Base-by-base conservation (phyloP, 2,888 invertebrate genomes). In the Lydus trimaculatus region DNA sequence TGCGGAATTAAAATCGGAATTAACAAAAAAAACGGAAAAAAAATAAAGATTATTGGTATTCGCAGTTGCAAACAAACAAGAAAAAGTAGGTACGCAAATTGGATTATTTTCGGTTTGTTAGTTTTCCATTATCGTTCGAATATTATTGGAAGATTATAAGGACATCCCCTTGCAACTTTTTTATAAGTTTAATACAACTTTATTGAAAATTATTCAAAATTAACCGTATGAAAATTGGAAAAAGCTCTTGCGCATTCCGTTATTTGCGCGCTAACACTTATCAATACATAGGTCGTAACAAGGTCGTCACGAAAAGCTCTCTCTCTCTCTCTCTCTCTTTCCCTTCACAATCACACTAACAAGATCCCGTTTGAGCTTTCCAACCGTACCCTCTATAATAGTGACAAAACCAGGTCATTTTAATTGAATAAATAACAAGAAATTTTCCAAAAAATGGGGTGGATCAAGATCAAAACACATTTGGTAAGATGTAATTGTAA, bases 381-480 rank as follows among this genome's bases (percentile, higher is more conserved):
- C 33, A 33, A 11, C 9, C 11, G 11, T 33, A 39, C 6, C 33
- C 33, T 33, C 33, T 39, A 9, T 39, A 6, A 15, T n/a, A n/a
- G n/a, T 5, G 15, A 15, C n/a, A 39, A 39, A 39, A 6, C 13
- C n/a, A 6, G 5, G 39, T 39, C 15, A 6, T n/a, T 39, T 33
- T 39, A 15, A 15, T n/a, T 39, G 39, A n/a, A n/a, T 39, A 13
- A n/a, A 39, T 15, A 39, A 39, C 39, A n/a, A 20, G 43, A 2
- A 48, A 48, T 17, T 48, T 20, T 5, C 9, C 7, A 3, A 20
- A 48, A 9, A 23, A 89, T 89, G 89, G 89, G 89, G 77, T 89
- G 89, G 89, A 86, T 88, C 73, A 87, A 87, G 66, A 80, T 89
- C 39, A 87, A 88, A 72, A 85, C 87, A 64, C 88, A 89, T 81